These are phyloP conservation scores for Thinocorus orbignyianus DNA, from an alignment of 2,113 vertebrate species.

Conservation along the genomic window DNA sequence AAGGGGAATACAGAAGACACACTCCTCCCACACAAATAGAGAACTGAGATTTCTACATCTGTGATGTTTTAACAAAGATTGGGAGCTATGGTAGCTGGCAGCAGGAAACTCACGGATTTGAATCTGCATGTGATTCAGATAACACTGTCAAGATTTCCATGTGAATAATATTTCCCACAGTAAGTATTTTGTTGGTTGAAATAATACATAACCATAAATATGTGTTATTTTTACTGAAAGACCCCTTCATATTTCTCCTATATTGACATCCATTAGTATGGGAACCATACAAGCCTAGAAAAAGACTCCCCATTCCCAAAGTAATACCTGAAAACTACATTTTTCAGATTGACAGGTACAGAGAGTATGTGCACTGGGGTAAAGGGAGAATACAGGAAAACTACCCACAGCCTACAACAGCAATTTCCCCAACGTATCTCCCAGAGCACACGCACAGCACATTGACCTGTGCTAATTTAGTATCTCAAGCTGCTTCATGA, in stretches of 20 bases:
- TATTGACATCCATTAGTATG: not conserved
- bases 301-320: not conserved
- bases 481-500: not conserved
- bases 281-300: not conserved
- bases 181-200: not conserved
- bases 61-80: not conserved
- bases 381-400: not conserved
- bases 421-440: not conserved
- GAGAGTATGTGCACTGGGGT: rapidly evolving
- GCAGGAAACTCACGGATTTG: not conserved
- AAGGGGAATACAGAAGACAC: not conserved
- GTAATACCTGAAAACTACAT: not conserved
- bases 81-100: not conserved
- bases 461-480: not conserved
- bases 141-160: not conserved
- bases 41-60: not conserved
- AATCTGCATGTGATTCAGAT: not conserved
- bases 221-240: not conserved
- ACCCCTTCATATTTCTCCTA: not conserved
- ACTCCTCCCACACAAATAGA: not conserved
- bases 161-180: not conserved
- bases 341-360: not conserved
- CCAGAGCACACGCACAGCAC: rapidly evolving
- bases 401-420: rapidly evolving
- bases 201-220: not conserved